A percentile compares a stretch with the other conserved stretches of the same genome.
phyloP scores from a whole-genome alignment of 2,113 vertebrate genomes.

The Mungos mungo region DNA sequence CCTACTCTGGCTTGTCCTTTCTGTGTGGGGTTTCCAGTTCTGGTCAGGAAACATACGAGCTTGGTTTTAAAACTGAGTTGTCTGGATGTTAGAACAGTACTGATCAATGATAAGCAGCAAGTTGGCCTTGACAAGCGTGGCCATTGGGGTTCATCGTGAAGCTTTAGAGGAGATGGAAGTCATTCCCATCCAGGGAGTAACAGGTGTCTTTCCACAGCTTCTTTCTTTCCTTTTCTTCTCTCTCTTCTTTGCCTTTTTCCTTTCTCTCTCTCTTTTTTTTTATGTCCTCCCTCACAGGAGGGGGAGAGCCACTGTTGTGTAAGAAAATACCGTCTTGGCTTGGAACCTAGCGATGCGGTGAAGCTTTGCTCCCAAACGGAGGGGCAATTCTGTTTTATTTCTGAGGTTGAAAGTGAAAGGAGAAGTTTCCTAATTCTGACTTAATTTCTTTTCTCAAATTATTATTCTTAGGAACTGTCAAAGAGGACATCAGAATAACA shows the following conservation, averaged over 20 bases:
- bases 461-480: conserved; percentile 24
- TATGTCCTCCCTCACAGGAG: neutral
- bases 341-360: accelerated
- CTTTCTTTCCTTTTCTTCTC: neutral
- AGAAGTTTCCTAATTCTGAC: conserved; percentile 6
- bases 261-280: neutral
- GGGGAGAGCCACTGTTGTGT: neutral
- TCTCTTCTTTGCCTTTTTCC: neutral
- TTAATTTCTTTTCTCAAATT: neutral
- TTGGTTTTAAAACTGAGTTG: neutral
- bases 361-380: neutral
- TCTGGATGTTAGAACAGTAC: neutral
- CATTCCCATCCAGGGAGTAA: neutral
- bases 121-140: neutral
- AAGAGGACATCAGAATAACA: neutral
- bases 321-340: neutral
- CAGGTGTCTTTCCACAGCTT: neutral
- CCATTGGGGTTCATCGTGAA: neutral
- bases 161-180: neutral
- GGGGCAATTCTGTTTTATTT: neutral
- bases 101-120: neutral
- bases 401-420: conserved; percentile 54
- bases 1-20: neutral
- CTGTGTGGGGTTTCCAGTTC: neutral
- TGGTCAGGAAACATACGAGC: neutral